Base-by-base conservation (phyloP, 2,888 invertebrate species). In the Lutraria lutraria region DNA sequence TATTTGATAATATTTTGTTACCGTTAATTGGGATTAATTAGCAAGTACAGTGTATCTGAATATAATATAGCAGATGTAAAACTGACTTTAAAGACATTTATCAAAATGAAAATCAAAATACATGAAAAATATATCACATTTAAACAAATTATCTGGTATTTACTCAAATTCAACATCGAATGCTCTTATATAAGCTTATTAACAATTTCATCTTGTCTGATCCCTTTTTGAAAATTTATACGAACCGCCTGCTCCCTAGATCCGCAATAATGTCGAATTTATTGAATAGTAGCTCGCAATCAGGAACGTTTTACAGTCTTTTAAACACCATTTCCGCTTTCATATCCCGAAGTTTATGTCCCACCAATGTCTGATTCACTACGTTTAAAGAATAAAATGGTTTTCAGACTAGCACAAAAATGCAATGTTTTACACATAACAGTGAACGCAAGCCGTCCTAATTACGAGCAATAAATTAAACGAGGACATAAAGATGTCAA, bases 381-480 rank as follows among this genome's bases (percentile, higher is more conserved):
- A 90, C 89, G 60, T 88, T 72, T 68, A 80, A 89, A 92, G 89
- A 92, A 92, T 86, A 79, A 43, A 31, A 54, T 53, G 81, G 84
- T 84, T 54, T 79, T 82, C 79, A 86, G 72, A 83, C 80, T 53
- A 63, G 84, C 76, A 81, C 87, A 31, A 82, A 84, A 76, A n/a
- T 60, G 84, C 86, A 88, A 84, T 84, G 87, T 79, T 83, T 84
- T 86, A 80, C 83, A 15, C 82, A 83, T 86, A 86, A 87, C 85
- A 31, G 68, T 54, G 82, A 83, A 85, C 89, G 84, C 87, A 81
- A 88, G 87, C 72, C 31, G 87, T 85, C 76, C 76, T 92, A 90
- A 92, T 92, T 91, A 88, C 60, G 52, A 85, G 54, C 84, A 89
- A 92, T 92, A 92, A 92, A 92, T 91, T 91, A 90, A 72, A 85